phyloP scores from a whole-genome alignment of 2,888 invertebrate species.

The Leptinotarsa tumamoca region DNA sequence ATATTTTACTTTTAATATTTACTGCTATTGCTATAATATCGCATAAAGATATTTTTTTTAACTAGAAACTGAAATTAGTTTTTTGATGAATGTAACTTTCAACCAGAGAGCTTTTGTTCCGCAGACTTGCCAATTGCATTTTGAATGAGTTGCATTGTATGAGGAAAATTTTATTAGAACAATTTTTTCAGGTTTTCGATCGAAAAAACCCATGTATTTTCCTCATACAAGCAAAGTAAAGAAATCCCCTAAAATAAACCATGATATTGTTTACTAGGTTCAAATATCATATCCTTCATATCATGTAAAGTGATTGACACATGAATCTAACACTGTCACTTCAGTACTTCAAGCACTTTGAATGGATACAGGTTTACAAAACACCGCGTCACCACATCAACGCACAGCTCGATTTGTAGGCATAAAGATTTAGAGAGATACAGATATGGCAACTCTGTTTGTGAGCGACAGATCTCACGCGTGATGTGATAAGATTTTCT shows the following conservation, averaged over 20 bases:
- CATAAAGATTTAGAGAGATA: too few relatives aligned
- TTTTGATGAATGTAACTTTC: not conserved
- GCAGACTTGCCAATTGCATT: constrained; percentile 1
- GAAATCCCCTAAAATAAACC: too few relatives aligned
- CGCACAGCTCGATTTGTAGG: too few relatives aligned
- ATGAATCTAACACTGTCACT: too few relatives aligned
- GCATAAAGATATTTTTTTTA: constrained; percentile 4
- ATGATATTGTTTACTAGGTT: constrained; percentile 9
- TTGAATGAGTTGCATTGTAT: not conserved
- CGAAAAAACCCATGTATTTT: not conserved
- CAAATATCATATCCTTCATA: not conserved
- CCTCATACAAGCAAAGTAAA: not conserved
- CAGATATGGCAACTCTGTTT: too few relatives aligned
- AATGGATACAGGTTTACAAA: too few relatives aligned
- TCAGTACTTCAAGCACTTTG: too few relatives aligned
- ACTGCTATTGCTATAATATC: constrained; percentile 46
- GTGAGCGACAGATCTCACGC: too few relatives aligned
- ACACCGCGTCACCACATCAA: too few relatives aligned
- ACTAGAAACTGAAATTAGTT: not conserved
- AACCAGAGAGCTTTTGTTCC: constrained; percentile 2
- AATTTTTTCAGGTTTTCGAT: not conserved
- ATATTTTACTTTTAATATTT: constrained; percentile 28
- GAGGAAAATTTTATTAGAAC: not conserved
- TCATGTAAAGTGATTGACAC: too few relatives aligned
- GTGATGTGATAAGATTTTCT: too few relatives aligned